phyloP scores from a whole-genome alignment of 2,888 invertebrate genomes.

The Brenthis daphne region DNA sequence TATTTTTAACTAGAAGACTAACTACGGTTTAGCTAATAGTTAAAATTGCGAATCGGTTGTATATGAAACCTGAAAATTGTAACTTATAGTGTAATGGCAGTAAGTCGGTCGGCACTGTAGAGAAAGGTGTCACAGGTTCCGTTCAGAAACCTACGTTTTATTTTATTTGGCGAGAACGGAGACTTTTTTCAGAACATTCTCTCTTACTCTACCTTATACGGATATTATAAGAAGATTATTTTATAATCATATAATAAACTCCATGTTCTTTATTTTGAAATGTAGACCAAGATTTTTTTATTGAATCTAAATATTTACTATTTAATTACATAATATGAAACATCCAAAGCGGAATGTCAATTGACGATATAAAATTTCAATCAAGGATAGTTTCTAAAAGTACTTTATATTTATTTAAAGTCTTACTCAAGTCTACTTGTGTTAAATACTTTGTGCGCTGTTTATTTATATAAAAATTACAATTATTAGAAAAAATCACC shows the following conservation, averaged over 20 bases:
- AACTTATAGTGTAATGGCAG: too few species aligned
- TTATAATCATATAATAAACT: neutral
- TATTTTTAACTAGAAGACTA: constrained; percentile 24
- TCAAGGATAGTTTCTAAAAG: neutral
- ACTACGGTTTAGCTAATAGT: constrained; percentile 21
- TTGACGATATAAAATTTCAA: constrained; percentile 18
- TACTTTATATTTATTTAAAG: constrained; percentile 49
- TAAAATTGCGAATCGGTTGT: constrained; percentile 12
- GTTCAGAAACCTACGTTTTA: too few species aligned
- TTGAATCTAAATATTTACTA: constrained; percentile 14
- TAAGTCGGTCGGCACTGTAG: too few species aligned
- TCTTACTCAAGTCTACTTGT: constrained; percentile 12
- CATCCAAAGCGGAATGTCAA: constrained; percentile 73
- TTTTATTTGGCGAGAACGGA: too few species aligned
- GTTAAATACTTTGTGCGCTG: constrained; percentile 37
- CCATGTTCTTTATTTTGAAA: neutral
- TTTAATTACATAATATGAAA: constrained; percentile 39
- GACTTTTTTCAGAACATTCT: too few species aligned
- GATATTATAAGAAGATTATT: neutral
- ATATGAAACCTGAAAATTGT: neutral
- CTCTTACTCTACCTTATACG: too few species aligned
- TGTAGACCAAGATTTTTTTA: neutral
- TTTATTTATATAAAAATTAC: neutral
- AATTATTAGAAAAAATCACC: too few species aligned
- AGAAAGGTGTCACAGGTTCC: too few species aligned